These are phyloP conservation scores for Archivesica marissinica DNA, from an alignment of 1,140 invertebrate species.

Conservation along the genomic window DNA sequence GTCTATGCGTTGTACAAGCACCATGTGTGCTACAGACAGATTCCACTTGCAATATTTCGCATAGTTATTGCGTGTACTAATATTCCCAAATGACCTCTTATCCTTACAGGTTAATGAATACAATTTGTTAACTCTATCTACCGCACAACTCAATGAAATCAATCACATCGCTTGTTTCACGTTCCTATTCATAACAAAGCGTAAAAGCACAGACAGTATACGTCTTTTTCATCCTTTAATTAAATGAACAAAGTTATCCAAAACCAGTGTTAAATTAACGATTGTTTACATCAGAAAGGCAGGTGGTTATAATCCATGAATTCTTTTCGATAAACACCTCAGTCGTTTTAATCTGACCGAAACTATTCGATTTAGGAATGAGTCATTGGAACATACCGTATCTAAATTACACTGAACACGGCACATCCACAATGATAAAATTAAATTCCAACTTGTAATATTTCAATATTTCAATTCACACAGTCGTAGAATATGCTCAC, in stretches of 20 bases:
- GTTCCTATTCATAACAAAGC: constrained; percentile 16
- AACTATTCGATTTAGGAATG: constrained; percentile 15
- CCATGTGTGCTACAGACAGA: not conserved
- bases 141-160: not conserved
- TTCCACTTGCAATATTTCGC: not conserved
- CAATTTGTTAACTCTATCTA: not conserved
- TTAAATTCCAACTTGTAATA: not conserved
- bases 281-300: constrained; percentile 20
- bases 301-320: not conserved
- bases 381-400: not conserved
- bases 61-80: not conserved
- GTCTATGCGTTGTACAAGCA: not conserved
- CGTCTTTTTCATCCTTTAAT: constrained; percentile 7
- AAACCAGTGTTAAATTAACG: constrained; percentile 22
- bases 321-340: constrained; percentile 28
- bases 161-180: not conserved
- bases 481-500: not conserved
- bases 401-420: not conserved
- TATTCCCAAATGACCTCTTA: constrained; percentile 5
- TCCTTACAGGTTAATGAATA: constrained; percentile 21
- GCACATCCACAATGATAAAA: not conserved
- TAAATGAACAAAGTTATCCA: constrained; percentile 36
- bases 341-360: not conserved
- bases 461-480: not conserved
- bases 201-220: constrained; percentile 14